Evolutionary conservation across 2,797 vertebrate species (phyloP), one percentile per base, ranked within the genome.

Genomic region (Morelia viridis): DNA sequence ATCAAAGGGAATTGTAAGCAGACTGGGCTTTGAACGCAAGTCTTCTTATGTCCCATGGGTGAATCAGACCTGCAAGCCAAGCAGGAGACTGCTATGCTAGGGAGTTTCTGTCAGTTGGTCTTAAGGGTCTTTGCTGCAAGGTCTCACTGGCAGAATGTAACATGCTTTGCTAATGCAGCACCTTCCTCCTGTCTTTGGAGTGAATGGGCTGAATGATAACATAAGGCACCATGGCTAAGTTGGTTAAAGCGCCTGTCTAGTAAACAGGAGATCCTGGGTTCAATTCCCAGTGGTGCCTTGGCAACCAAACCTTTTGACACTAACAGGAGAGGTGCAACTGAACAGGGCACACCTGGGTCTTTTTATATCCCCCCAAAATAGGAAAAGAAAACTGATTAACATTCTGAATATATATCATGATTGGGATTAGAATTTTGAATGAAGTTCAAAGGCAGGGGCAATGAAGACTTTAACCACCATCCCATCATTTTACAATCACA

Each of bases 251-350:
- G 17, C 76, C 89, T 84, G 35, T 83, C 58, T 84, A 50, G 76
- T 90, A 83, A 90, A 61, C 89, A 90, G 76, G 71, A 62, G 89
- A 62, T 24, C 71, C 76, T 90, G 89, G 89, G 89, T 90, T 84
- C 58, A 12, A 90, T 28, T 84, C 89, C 89, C 71, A 84, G 57
- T 84, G 76, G 89, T 62, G 76, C 57, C 76, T 53, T 22, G 0
- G 1, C 5, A 71, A 57, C 28, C 4, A 35, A 28, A 1, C 0
- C 19, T 71, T 57, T 71, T 89, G 5, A 22, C n/a, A 22, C 64
- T 12, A 56, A 57, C 19, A 57, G 5, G 53, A 71, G 35, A 4
- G n/a, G 6, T 68, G 53, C 4, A 86, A 57, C 85, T 19, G 57
- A 28, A 60, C 57, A 80, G 35, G 35, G 35, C 35, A 24, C 9